A percentile compares a stretch with the other conserved stretches of the same genome.
Conservation (phyloP, 2,113 vertebrate genomes). For the Zeus faber region DNA sequence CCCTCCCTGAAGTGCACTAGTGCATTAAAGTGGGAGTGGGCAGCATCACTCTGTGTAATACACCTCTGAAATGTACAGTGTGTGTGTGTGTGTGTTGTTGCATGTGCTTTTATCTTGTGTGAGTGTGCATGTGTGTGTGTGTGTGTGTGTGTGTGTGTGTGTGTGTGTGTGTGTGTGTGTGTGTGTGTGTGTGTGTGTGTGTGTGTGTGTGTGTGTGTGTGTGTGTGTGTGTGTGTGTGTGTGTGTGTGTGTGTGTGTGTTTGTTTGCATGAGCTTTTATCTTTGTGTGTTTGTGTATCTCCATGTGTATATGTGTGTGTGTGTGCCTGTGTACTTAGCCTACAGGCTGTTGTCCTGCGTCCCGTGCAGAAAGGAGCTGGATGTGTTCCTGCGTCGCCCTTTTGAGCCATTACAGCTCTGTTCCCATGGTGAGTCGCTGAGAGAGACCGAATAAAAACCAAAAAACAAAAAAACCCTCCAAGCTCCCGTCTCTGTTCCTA, state of each 20-base stretch:
- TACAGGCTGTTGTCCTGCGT: conserved; percentile 31
- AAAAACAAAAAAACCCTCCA: conserved; percentile 28
- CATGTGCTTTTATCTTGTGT: background rate
- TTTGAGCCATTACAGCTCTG: conserved; percentile 35
- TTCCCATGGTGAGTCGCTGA: conserved; percentile 30
- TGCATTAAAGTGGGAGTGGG: background rate
- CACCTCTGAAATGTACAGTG: background rate
- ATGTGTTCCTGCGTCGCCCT: conserved; percentile 48
- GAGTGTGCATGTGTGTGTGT: no score
- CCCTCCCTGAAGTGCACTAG: background rate
- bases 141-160: background rate
- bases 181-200: background rate
- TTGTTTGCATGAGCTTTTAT: no score
- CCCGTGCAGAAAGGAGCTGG: conserved; percentile 30
- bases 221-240: no score
- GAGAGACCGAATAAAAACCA: conserved; percentile 37
- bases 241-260: no score
- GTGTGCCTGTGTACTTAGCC: conserved; percentile 20
- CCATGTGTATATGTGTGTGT: background rate
- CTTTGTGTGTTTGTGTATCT: no score
- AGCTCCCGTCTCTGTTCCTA: conserved; percentile 24
- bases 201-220: no score
- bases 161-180: background rate
- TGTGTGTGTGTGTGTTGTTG: background rate
- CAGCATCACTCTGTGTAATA: background rate